Evolutionary conservation across 2,797 vertebrate genomes (phyloP), one percentile per base, ranked within the genome.

Genomic region (Taenioides sp.): DNA sequence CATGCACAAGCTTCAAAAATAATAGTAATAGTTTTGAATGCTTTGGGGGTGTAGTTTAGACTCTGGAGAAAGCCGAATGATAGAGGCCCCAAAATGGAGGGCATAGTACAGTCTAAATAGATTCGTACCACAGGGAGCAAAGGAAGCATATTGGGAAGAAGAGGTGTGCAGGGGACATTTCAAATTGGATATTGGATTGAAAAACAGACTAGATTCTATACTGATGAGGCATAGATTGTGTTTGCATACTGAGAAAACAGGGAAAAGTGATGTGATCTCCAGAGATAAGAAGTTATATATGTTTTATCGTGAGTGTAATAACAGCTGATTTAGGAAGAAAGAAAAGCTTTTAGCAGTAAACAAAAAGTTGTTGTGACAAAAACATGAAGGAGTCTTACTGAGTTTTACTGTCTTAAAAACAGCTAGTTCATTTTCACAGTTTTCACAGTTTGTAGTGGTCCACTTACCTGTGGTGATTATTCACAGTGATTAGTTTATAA

Each of bases 21-120:
- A 47, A 43, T 3, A 43, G 79, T 89, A 86, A 90, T 87, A 84
- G 81, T 68, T 81, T 86, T 86, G 77, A 73, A 70, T 75, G 28
- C 63, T 74, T 7, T 27, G 57, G 16, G 25, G 67, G 61, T 79
- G 69, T 77, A 60, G 43, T 73, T 74, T 40, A 70, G 34, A 40
- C 54, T 77, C 68, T 69, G 74, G 70, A 74, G 25, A 64, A 52
- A 54, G 10, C 49, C 7, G 27, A 20, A 75, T 66, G 63, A 78
- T 37, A 70, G 7, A 75, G 72, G 25, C 57, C 27, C 43, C 11
- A 69, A 52, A 55, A 67, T 61, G 63, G 67, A 70, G 65, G 62
- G 49, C 50, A 60, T 64, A 61, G 49, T 78, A 74, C 68, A 61
- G 63, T 40, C 55, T 52, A 71, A 75, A 60, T 27, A 54, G 28